Base-by-base conservation (phyloP, 2,113 vertebrate genomes). In the Columbina picui region DNA sequence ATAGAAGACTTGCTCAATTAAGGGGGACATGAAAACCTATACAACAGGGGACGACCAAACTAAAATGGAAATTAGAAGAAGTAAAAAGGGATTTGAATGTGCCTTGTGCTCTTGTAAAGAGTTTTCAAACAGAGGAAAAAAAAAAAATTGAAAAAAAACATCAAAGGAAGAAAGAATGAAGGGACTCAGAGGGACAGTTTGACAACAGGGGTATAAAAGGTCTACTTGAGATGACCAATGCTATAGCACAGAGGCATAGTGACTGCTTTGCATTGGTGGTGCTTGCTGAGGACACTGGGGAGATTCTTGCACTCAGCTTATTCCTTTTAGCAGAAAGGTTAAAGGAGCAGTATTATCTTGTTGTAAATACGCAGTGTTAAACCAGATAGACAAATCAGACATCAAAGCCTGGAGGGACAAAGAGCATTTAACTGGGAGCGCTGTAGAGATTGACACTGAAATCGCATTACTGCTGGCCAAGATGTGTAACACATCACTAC, bases 371-470 rank as follows among this genome's bases (percentile, higher is more conserved):
- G 26, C 7, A 21, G 26, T 18, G 49, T 43, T 41, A 78, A 68
- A 67, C 21, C 52, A 78, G 25, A 30, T 6, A 20, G 69, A 29
- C 32, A 50, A 36, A 50, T 76, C 41, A 55, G 39, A 39, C 27
- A 16, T 30, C 56, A 71, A 81, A 20, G 30, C 34, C 47, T 56
- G 53, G 26, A 64, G 27, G 25, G 17, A 19, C 36, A 43, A 82
- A 52, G 2, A 65, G 21, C 9, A 30, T 57, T 52, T 36, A 38
- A 27, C 30, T 21, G 32, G 43, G 27, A 38, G 16, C 1, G 0
- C 36, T 39, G 27, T 13, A 49, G 64, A 71, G n/a, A 47, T 20
- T 49, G 34, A 36, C 45, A 7, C 32, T 30, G 43, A 43, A 78
- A 38, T 22, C 7, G 30, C 34, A 32, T 49, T 56, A 41, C 34